Conservation (phyloP, 2,888 invertebrate genomes). For the Abscondita cerata region DNA sequence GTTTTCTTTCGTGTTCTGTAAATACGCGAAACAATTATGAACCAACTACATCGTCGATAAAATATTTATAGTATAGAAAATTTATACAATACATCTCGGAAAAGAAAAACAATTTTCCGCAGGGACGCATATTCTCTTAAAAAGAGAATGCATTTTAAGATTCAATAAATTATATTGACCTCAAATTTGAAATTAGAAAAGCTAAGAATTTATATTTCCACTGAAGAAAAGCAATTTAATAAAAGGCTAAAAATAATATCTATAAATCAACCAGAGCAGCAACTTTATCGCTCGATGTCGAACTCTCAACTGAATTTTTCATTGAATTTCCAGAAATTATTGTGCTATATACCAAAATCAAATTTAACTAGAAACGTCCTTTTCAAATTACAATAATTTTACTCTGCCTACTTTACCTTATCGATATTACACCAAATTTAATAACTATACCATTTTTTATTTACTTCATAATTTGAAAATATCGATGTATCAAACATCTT, state of each 20-base stretch:
- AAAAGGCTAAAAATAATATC: conserved; percentile 31
- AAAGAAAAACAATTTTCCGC: too few species aligned
- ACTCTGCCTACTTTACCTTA: background rate
- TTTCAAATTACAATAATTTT: conserved; percentile 15
- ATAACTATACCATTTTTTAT: too few species aligned
- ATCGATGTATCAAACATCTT: too few species aligned
- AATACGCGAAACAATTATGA: conserved; percentile 35
- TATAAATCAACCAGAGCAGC: conserved; percentile 29
- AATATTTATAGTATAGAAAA: conserved; percentile 32
- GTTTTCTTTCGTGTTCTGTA: conserved; percentile 35
- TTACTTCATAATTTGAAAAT: too few species aligned
- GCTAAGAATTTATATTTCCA: conserved; percentile 24
- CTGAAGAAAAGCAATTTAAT: conserved; percentile 31
- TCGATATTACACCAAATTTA: too few species aligned
- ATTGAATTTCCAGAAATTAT: conserved; percentile 22
- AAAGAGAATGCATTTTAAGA: conserved; percentile 12
- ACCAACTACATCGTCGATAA: conserved; percentile 34
- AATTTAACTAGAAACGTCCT: conserved; percentile 19
- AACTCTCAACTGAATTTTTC: conserved; percentile 30
- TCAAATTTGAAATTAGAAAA: conserved; percentile 23
- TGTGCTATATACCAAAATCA: conserved; percentile 21
- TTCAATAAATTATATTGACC: conserved; percentile 22
- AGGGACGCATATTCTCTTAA: background rate
- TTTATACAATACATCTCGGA: conserved; percentile 12
- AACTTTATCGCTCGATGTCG: conserved; percentile 24